Base-by-base conservation (phyloP, 2,888 invertebrate genomes). In the Eugnorisma glareosa region DNA sequence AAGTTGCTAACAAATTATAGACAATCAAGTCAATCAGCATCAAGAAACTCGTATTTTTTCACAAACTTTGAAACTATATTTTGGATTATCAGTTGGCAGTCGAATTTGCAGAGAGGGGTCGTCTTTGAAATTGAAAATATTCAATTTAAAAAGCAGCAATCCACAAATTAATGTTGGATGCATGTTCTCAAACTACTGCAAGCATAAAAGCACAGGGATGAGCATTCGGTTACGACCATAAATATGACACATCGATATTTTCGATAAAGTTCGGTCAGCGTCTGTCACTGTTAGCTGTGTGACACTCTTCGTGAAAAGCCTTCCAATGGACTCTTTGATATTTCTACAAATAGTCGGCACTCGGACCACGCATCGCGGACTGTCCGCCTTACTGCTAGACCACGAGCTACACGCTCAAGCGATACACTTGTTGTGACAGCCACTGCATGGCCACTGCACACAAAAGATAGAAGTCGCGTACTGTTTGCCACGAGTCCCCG, bases 151-250 rank as follows among this genome's bases (percentile, higher is more conserved):
- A 31, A 67, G 4, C 18, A 28, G 31, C 24, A 28, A 35, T n/a
- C 3, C 31, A 31, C 18, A 59, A 18, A 21, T 28, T 11, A 5
- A n/a, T 28, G 37, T 66, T 37, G 18, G 45, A 21, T 51, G 64
- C 18, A 31, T 66, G 31, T 77, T 77, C 48, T 43, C 48, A 79
- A 57, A 51, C 8, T 79, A 79, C 66, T 21, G 66, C 48, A 79
- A 78, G 78, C 78, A 40, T 24, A n/a, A 43, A 79, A 79, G 72
- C 78, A 57, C 18, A 48, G 6, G 64, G 45, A n/a, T 37, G 4
- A 76, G 61, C 51, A 28, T 54, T 77, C 18, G 35, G 18, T 37
- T 64, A 24, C 10, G 64, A n/a, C 1, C 35, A 31, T 43, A 24
- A 28, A 66, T 43, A 66, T 63, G 15, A 54, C 7, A 77, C 37